Base-by-base conservation (phyloP, 2,113 vertebrate genomes). In the Pterophyllum scalare region DNA sequence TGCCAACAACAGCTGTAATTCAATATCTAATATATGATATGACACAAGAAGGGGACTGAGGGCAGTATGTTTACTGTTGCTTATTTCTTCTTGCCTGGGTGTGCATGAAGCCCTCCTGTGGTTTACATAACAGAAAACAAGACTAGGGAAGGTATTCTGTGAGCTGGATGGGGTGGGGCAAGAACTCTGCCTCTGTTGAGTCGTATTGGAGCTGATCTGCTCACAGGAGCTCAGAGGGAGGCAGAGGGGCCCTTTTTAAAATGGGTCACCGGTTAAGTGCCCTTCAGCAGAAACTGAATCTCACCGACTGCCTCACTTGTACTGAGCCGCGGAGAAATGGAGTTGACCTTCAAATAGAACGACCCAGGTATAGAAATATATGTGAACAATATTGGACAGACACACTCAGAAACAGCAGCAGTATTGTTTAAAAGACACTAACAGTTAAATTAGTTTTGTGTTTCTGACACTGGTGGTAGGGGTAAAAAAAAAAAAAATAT, bases 251-350 rank as follows among this genome's bases (percentile, higher is more conserved):
- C 87, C 84, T 91, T 89, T 93, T 87, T 87, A 90, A 94, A 95
- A 94, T 93, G 93, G 94, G 94, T 94, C 94, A 93, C 89, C 77
- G 84, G 89, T 93, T 93, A 94, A 93, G 89, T 95, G 94, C 91
- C 93, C 94, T 94, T 94, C 93, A 94, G 92, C 92, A 93, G 93
- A 93, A 94, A 95, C 92, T 92, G 89, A 95, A 94, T 95, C 93
- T 91, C 92, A 88, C 93, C 88, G 88, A 91, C 90, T 89, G 91
- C 84, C 90, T 92, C 84, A 86, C 88, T 91, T 70, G 87, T 92
- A 90, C 91, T 90, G 92, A 93, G 94, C 91, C 76, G 11, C 86
- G 81, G 89, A 91, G 86, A 87, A 84, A 92, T 82, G 57, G 87
- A 85, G 84, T 80, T 94, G 92, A 94, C 93, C 93, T 94, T 94